phyloP scores from a whole-genome alignment of 2,888 invertebrate species.

The Phalera bucephala region DNA sequence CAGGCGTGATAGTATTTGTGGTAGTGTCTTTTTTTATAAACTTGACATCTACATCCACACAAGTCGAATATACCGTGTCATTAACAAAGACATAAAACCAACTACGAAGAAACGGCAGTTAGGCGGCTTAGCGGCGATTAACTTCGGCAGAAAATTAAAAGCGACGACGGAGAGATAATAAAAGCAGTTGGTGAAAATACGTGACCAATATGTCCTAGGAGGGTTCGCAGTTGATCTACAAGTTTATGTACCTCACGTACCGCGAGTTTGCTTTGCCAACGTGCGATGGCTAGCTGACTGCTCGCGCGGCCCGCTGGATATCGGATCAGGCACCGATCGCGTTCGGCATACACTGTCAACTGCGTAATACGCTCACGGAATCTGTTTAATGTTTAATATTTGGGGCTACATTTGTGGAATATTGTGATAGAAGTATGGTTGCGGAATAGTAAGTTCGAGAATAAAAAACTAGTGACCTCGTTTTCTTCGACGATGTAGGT shows the following conservation, averaged over 20 bases:
- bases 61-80: slow-evolving; percentile 32
- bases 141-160: slow-evolving; percentile 71
- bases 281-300: slow-evolving; percentile 65
- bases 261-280: slow-evolving; percentile 73
- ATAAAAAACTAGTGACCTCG: too few relatives aligned
- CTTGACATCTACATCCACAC: slow-evolving; percentile 20
- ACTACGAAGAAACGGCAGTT: slow-evolving; percentile 54
- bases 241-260: slow-evolving; percentile 73
- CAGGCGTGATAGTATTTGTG: too few relatives aligned
- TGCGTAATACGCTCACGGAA: slow-evolving; percentile 15
- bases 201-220: slow-evolving; percentile 75
- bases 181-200: slow-evolving; percentile 67
- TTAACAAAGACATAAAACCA: slow-evolving; percentile 45
- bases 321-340: slow-evolving; percentile 63
- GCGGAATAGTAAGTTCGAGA: too few relatives aligned
- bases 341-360: slow-evolving; percentile 51
- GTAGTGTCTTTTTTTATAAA: slow-evolving; percentile 27
- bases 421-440: too few relatives aligned
- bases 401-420: too few relatives aligned
- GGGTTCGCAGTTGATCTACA: slow-evolving; percentile 47
- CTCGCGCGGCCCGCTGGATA: slow-evolving; percentile 53
- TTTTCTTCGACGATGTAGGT: too few relatives aligned
- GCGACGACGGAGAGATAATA: slow-evolving; percentile 64
- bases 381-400: slow-evolving; percentile 8
- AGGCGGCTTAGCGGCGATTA: slow-evolving; percentile 57